These are phyloP conservation scores for Zootermopsis nevadensis DNA, from an alignment of 2,888 invertebrate species.

Conservation along the genomic window DNA sequence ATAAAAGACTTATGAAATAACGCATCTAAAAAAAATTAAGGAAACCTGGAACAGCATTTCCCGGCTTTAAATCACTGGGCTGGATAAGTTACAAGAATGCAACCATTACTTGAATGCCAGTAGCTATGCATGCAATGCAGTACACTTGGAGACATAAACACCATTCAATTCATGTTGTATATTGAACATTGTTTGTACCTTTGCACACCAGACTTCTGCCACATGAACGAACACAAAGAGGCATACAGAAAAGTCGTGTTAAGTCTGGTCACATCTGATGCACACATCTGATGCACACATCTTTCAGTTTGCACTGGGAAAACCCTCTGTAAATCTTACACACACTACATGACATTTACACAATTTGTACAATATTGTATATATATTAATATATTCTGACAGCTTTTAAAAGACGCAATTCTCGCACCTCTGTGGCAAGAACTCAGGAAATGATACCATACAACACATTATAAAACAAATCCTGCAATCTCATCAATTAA, in stretches of 20 bases:
- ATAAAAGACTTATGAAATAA: constrained; percentile 23
- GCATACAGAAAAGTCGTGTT: constrained; percentile 25
- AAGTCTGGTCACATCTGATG: constrained; percentile 40
- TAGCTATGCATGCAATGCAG: neutral
- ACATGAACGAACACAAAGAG: constrained; percentile 8
- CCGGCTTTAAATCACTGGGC: constrained; percentile 2
- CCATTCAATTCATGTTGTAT: neutral
- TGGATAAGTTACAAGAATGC: neutral
- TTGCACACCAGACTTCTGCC: constrained; percentile 23
- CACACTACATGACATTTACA: constrained; percentile 47
- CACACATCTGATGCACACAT: constrained; percentile 39
- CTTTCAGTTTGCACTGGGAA: constrained; percentile 19
- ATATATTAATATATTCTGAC: constrained; percentile 47
- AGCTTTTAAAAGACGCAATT: constrained; percentile 46
- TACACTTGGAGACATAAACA: too few relatives aligned
- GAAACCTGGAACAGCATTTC: constrained; percentile 18
- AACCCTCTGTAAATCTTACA: constrained; percentile 41
- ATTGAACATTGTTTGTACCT: neutral
- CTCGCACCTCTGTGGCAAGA: constrained; percentile 41
- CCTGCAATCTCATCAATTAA: constrained; percentile 42
- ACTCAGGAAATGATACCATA: constrained; percentile 43
- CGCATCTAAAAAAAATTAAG: constrained; percentile 8
- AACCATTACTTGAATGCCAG: neutral
- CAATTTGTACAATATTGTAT: constrained; percentile 51
- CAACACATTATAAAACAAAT: constrained; percentile 44